Conservation (phyloP, 2,113 vertebrate species). For the Morone chrysops region DNA sequence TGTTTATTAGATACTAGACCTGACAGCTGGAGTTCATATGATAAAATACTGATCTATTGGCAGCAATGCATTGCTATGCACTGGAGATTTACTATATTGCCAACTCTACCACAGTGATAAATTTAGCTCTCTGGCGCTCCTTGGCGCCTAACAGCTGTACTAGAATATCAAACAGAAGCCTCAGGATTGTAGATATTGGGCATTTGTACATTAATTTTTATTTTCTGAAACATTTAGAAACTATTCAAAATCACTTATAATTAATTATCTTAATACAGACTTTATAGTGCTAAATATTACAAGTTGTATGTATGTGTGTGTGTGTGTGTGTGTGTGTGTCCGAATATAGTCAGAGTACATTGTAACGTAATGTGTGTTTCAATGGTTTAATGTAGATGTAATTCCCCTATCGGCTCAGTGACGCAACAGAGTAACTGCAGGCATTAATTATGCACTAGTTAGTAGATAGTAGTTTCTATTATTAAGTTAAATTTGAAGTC, state of each 20-base stretch:
- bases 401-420: background rate
- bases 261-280: background rate
- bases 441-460: background rate
- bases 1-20: background rate
- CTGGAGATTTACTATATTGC: background rate
- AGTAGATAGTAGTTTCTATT: no score
- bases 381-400: background rate
- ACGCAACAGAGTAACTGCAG: background rate
- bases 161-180: background rate
- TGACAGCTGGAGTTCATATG: background rate
- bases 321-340: background rate
- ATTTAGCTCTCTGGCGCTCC: no score
- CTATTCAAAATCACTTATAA: background rate
- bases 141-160: background rate
- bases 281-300: background rate
- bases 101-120: background rate
- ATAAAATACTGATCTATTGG: background rate
- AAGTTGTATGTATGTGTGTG: no score
- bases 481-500: background rate
- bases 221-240: background rate
- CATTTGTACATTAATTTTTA: background rate
- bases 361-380: background rate
- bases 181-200: no score
- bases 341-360: background rate
- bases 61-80: background rate